Evolutionary conservation across 2,888 invertebrate species (phyloP), one percentile per base, ranked within the genome.

Genomic region (Hirtodrosophila cameraria): DNA sequence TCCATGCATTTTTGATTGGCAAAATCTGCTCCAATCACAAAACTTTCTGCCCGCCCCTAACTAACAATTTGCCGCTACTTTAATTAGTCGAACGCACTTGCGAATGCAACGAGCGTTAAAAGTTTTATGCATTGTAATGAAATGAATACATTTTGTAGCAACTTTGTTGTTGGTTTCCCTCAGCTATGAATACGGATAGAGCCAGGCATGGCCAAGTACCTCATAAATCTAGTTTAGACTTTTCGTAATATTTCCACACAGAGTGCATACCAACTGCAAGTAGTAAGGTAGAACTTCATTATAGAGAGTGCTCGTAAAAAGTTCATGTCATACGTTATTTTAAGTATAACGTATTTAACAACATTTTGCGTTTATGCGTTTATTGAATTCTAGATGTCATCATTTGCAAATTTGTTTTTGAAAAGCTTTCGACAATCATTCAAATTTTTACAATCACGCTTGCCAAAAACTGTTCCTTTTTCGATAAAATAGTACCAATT

Each of bases 1-100:
- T 60, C 46, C 63, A 72, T 71, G 66, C 59, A 66, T 67, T 70
- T 80, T 77, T 69, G 75, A 81, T 73, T 83, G 77, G 63, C 52
- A 48, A 66, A 57, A 60, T 58, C 62, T 55, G 55, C 33, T 20
- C 1, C 12, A 53, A 46, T 58, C 57, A 25, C 25, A 16, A 45
- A 66, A 70, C 27, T 50, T 59, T 18, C n/a, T 33, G n/a, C 9
- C 9, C 13, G 4, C 12, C 6, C 31, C 46, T 18, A 31, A 54
- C 54, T 41, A 20, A 11, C 50, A 57, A 50, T 76, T 58, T 69
- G 46, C 41, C 50, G 39, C 39, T 31, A 54, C 77, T 65, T 80
- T 80, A 80, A 80, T 80, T 80, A 80, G 77, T 46, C 60, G 13
- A 49, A 50, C 52, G 50, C 55, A 50, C 58, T 62, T 46, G 45